Evolutionary conservation across 1,140 invertebrate genomes (phyloP), one percentile per base, ranked within the genome.

Genomic region (Cherax quadricarinatus): DNA sequence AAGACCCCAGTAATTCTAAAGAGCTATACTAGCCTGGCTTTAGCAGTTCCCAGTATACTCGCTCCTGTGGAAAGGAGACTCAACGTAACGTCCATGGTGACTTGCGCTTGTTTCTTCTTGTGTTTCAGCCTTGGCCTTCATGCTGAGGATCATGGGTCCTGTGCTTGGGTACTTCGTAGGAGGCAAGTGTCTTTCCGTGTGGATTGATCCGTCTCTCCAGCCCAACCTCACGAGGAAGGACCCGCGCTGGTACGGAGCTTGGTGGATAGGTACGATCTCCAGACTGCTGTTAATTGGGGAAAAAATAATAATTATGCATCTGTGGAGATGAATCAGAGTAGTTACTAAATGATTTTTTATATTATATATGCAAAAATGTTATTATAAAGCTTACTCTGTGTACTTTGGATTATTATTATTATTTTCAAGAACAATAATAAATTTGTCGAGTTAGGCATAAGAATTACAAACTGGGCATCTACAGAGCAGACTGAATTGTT

Each of bases 171-270:
- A 79, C 66, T 57, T 93, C 75, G 85, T 93, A 4, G 92, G 92
- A 30, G 88, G 88, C 5, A 90, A 81, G 48, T 93, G 83, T 53
- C 92, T 93, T 3, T 88, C 83, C 1, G 21, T 79, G 9, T 93
- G 85, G 79, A 86, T 89, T 12, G 89, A 85, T 41, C 92, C 88
- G 41, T 24, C 48, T 10, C 21, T 73, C 24, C 49, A 81, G 30
- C 92, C 93, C 7, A 78, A n/a, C 9, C 49, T 94, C 30, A 94
- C 90, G 0, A 94, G 93, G 18, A 92, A 93, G 73, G 94, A 95
- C 88, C 94, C 94, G 3, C 93, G 95, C 49, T 95, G 94, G 94
- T 93, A 95, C 41, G 94, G 94, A 14, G 95, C 95, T n/a, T 95
- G 95, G 95, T 95, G 94, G 94, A 80, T 95, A 18, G 95, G 95